Base-by-base conservation (phyloP, 2,113 vertebrate genomes). In the Chrysochloris asiatica region DNA sequence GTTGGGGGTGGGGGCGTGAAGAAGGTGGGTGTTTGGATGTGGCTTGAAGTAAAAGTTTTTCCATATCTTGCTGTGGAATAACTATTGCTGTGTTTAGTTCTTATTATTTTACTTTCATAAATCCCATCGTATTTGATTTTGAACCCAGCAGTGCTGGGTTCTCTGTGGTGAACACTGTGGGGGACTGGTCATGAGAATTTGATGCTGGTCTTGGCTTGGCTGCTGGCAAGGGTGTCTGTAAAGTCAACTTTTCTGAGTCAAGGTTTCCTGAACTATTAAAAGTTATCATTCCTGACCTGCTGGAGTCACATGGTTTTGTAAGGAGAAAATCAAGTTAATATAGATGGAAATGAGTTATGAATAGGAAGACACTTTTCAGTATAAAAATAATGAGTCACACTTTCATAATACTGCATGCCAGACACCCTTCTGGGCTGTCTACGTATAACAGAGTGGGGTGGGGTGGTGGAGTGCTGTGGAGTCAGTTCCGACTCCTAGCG, bases 11-110 rank as follows among this genome's bases (percentile, higher is more conserved):
- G 67, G 78, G 78, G 33, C 30, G n/a, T n/a, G n/a, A n/a, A 38
- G 8, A 33, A 41, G 33, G 28, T 45, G 36, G 81, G n/a, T 9
- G 9, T 36, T 13, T 45, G 72, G 30, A 21, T 30, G 11, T 21
- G 41, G 28, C 36, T 11, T 0, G 11, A 10, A 45, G 36, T 24
- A 8, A 8, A 6, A 33, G 75, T 4, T 17, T 26, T 48, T 14
- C 38, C 7, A 2, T 8, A 11, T 65, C 10, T 56, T 4, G 6
- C 52, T 8, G 0, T 16, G 4, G 24, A 0, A 4, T 8, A 0
- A 33, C 26, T 47, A 10, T 7, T 28, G 30, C 13, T 4, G 16
- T 0, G 10, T 14, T 77, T n/a, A 16, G 8, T 6, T 12, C n/a
- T 30, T 21, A 9, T 48, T 24, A 6, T 76, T 28, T 59, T 47